Evolutionary conservation across 2,797 vertebrate species (phyloP), one percentile per base, ranked within the genome.

Genomic region (Cirrhinus mrigala): DNA sequence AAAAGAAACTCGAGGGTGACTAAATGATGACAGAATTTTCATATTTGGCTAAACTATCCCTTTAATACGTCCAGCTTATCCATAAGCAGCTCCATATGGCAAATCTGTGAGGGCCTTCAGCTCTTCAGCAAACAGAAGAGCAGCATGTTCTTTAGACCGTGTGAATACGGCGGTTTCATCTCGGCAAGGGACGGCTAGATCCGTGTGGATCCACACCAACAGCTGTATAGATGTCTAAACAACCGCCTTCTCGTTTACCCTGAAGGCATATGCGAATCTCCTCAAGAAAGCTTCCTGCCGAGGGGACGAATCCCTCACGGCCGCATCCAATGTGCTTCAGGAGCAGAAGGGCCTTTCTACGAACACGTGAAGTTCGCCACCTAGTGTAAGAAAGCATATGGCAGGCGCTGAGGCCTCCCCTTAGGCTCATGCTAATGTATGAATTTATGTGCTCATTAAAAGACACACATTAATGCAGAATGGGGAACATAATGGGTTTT

Each of bases 381-480:
- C 82, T 76, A 76, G 60, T 27, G 73, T 44, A 69, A 20, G 11
- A 20, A 68, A n/a, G 75, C 82, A 60, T 46, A 83, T 50, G 44
- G 62, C 64, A 80, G 29, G 58, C 18, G 9, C 50, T 46, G 48
- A 46, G 46, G 68, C 24, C n/a, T 33, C 46, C 24, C 54, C 56
- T n/a, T 20, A 14, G 74, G 40, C 85, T 27, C 18, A 27, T 86
- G 64, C 52, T 81, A 86, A 86, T 78, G 46, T 84, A 82, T 87
- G 74, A 90, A 86, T 91, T 81, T 70, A 86, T 79, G 86, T 66
- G 70, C 85, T 88, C 88, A 86, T 87, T 88, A 90, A 89, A 71
- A 88, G 33, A 87, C 83, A 62, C 64, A 73, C 64, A 74, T 78
- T 87, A 86, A 85, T 79, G 58, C 56, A 66, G 79, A 82, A 81